A percentile compares a stretch with the other conserved stretches of the same genome.
phyloP scores from a whole-genome alignment of 2,888 invertebrate genomes.

The Dicyrtoma fusca region DNA sequence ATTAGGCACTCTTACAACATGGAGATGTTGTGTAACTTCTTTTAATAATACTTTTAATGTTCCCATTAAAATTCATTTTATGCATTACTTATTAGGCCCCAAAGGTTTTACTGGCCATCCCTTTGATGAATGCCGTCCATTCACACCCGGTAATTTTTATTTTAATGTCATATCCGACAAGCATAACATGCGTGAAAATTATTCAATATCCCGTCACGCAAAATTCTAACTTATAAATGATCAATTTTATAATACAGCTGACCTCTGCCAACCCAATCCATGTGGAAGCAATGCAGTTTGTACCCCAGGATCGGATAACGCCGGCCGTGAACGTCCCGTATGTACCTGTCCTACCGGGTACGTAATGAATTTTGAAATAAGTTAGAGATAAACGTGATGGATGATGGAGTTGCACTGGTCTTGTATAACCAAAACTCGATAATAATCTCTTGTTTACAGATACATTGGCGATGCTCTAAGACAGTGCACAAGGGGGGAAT shows the following conservation, averaged over 20 bases:
- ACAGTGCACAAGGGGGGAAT: constrained; percentile 74
- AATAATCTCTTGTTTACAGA: constrained; percentile 33
- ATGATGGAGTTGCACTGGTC: no score
- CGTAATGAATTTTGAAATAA: not conserved
- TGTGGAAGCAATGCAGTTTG: constrained; percentile 79
- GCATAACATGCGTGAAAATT: not conserved
- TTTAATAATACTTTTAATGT: no score
- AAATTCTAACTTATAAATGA: not conserved
- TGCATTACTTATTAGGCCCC: no score
- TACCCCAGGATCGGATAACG: constrained; percentile 79
- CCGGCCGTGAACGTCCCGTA: constrained; percentile 69
- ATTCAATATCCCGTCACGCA: not conserved
- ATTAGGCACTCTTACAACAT: no score
- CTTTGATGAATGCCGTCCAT: constrained; percentile 78
- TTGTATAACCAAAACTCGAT: no score
- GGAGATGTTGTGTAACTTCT: no score
- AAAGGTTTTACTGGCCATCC: constrained; percentile 85
- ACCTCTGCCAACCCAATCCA: constrained; percentile 84
- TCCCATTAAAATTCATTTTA: no score
- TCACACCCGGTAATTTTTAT: constrained; percentile 59
- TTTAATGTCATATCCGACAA: not conserved
- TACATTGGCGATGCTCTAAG: constrained; percentile 71
- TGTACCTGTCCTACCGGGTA: constrained; percentile 43
- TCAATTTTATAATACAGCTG: constrained; percentile 64
- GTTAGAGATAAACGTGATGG: no score